A percentile compares a stretch with the other conserved stretches of the same genome.
Conservation (phyloP, 2,797 vertebrate species). For the Ptychadena robeensis region DNA sequence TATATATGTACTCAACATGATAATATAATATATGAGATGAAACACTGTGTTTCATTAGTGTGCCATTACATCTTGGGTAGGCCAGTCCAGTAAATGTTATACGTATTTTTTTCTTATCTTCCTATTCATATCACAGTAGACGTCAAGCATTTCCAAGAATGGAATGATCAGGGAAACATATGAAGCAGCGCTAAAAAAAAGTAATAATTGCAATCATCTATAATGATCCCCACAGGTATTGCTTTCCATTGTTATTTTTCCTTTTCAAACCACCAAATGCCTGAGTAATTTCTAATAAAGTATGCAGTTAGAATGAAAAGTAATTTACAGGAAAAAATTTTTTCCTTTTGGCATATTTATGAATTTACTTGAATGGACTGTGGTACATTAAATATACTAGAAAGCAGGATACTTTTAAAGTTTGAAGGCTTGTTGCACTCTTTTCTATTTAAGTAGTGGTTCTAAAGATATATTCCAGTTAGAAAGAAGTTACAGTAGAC, state of each 20-base stretch:
- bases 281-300: conserved; percentile 16
- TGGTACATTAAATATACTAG: not conserved
- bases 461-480: conserved; percentile 31
- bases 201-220: conserved; percentile 1
- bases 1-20: no score
- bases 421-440: conserved; percentile 4
- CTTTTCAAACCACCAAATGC: not conserved
- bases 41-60: no score
- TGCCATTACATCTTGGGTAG: not conserved
- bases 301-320: not conserved
- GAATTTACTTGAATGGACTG: not conserved
- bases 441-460: conserved; percentile 4
- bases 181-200: not conserved
- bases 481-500: not conserved
- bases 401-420: not conserved
- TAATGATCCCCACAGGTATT: conserved; percentile 14
- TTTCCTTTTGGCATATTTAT: not conserved
- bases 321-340: not conserved
- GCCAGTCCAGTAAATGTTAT: not conserved
- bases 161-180: not conserved
- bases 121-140: not conserved
- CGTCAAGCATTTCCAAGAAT: not conserved
- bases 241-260: not conserved
- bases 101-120: not conserved
- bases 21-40: no score